A percentile compares a stretch with the other conserved stretches of the same genome.
These are phyloP conservation scores for Drosophila meridionalis DNA, from an alignment of 2,888 invertebrate species.

Conservation along the genomic window DNA sequence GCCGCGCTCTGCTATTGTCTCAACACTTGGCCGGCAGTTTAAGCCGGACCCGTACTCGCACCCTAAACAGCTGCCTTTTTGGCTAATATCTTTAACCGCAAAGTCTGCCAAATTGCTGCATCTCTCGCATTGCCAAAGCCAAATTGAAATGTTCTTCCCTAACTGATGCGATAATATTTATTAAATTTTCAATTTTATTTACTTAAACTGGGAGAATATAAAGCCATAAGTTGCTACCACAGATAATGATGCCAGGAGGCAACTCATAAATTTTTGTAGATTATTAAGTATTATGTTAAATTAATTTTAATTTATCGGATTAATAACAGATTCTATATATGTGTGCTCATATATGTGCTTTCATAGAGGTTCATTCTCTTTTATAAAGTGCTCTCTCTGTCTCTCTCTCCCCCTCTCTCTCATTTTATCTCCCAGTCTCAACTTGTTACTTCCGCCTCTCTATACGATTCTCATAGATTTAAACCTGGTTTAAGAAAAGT, in stretches of 20 bases:
- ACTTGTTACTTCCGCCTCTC: neutral
- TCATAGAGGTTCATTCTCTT: neutral
- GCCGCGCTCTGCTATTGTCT: slow-evolving; percentile 75
- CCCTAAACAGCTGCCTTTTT: slow-evolving; percentile 53
- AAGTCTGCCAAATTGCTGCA: slow-evolving; percentile 58
- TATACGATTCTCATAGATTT: neutral
- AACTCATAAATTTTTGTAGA: slow-evolving; percentile 10
- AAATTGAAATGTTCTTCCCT: slow-evolving; percentile 56
- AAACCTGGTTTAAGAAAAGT: neutral
- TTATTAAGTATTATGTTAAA: slow-evolving; percentile 9
- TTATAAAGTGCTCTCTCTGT: neutral
- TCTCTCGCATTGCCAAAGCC: slow-evolving; percentile 18
- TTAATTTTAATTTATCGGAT: slow-evolving; percentile 1
- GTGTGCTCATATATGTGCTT: neutral
- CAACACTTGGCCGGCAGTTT: slow-evolving; percentile 60
- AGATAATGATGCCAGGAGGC: neutral
- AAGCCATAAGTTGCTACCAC: neutral
- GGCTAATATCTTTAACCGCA: slow-evolving; percentile 55
- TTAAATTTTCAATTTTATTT: slow-evolving; percentile 31
- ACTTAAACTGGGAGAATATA: neutral
- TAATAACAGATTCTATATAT: neutral
- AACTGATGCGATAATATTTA: slow-evolving; percentile 25
- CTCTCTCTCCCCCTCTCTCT: neutral
- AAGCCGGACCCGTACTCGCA: slow-evolving; percentile 10
- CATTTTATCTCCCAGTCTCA: neutral